phyloP scores from a whole-genome alignment of 2,113 vertebrate species.

The Anguilla rostrata region DNA sequence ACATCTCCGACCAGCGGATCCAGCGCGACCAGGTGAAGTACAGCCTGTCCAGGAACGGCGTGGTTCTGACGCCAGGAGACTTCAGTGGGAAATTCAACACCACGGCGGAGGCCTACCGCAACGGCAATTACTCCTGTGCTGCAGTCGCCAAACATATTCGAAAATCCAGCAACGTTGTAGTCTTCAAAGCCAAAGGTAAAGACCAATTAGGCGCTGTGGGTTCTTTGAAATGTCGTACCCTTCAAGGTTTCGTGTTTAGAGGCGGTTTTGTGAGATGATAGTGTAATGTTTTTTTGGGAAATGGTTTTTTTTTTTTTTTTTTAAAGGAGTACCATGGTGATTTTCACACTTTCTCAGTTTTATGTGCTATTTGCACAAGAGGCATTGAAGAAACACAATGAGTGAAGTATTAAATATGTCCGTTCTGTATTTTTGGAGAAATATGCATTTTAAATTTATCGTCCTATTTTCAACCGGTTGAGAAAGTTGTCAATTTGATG shows the following conservation, averaged over 20 bases:
- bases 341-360: too few relatives aligned
- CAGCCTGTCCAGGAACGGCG: slow-evolving; percentile 38
- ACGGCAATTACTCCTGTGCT: slow-evolving; percentile 60
- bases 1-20: slow-evolving; percentile 40
- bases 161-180: slow-evolving; percentile 51
- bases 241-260: background rate
- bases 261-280: background rate
- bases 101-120: background rate
- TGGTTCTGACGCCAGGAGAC: accelerated
- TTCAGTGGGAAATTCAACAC: accelerated
- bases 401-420: too few relatives aligned
- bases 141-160: slow-evolving; percentile 53
- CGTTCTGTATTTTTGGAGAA: too few relatives aligned
- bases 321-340: too few relatives aligned
- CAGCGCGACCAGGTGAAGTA: slow-evolving; percentile 48
- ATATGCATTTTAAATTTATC: too few relatives aligned
- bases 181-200: slow-evolving; percentile 62
- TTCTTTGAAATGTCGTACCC: background rate
- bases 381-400: too few relatives aligned
- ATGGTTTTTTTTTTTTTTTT: background rate
- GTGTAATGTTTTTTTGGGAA: background rate
- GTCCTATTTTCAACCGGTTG: too few relatives aligned
- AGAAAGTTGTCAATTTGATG: too few relatives aligned
- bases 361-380: too few relatives aligned
- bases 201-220: background rate